Evolutionary conservation across 2,113 vertebrate genomes (phyloP), one percentile per base, ranked within the genome.

Genomic region (Lagenorhynchus albirostris): DNA sequence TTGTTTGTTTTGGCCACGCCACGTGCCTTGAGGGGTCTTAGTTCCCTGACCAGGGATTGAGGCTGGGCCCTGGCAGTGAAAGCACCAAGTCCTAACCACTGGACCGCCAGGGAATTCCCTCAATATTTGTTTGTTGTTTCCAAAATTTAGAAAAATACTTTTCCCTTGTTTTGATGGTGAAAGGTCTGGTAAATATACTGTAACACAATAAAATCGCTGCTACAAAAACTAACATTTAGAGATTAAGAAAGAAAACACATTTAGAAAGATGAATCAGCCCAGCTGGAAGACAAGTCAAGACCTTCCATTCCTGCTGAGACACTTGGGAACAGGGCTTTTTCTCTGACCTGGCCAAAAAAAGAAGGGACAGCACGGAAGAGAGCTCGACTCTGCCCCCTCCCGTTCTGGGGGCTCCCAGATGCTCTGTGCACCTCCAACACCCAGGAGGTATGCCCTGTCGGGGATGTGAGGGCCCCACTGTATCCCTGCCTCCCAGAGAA

Each of bases 91-190:
- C 31, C 47, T 77, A 53, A 77, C 47, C 74, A 53, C 74, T 53
- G 47, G 31, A 13, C 74, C 10, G 21, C 50, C 74, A 77, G 74
- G 47, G 29, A 77, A 77, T 33, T 77, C 47, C 33, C 74, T 88
- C 41, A 50, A 38, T 18, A 68, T 23, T 79, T 80, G 41, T 21
- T 50, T 70, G 13, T 47, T 58, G 29, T 47, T 91, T 88, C 53
- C 25, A 94, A 83, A 81, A 81, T 83, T 83, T 62, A 90, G 17
- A 95, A 95, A 94, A 94, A 79, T 67, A 26, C n/a, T 84, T 89
- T 83, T 8, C 33, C 33, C 18, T 58, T 79, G 38, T 82, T 90
- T 74, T 89, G 44, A 86, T 62, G 17, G 47, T 71, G 0, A 97
- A 74, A 82, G 36, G 11, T 1, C 13, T 93, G 14, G 26, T 44